These are phyloP conservation scores for Drosophila novamexicana DNA, from an alignment of 1,140 invertebrate genomes.

Conservation along the genomic window DNA sequence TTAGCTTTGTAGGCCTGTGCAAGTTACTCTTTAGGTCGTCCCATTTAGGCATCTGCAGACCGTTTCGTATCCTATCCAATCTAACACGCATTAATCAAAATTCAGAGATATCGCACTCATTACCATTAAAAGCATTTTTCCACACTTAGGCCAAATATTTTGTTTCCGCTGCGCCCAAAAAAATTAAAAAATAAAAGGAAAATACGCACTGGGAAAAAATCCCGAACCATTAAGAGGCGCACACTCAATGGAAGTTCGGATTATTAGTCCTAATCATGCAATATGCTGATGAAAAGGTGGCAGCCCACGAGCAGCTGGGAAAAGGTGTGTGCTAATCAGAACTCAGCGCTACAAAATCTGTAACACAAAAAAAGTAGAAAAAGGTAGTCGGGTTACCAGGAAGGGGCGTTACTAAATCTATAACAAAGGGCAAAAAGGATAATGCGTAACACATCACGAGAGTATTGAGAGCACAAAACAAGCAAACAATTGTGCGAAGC, in stretches of 20 bases:
- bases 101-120: slow-evolving; percentile 20
- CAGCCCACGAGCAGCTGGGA: slow-evolving; percentile 17
- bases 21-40: not conserved
- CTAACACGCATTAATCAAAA: slow-evolving; percentile 44
- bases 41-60: not conserved
- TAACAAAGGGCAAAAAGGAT: slow-evolving; percentile 68
- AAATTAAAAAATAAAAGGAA: not conserved
- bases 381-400: slow-evolving; percentile 75
- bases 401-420: slow-evolving; percentile 68
- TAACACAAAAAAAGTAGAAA: slow-evolving; percentile 45
- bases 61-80: slow-evolving; percentile 29
- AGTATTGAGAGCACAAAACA: slow-evolving; percentile 26
- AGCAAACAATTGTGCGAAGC: slow-evolving; percentile 28
- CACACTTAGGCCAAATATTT: slow-evolving; percentile 22
- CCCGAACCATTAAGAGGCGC: slow-evolving; percentile 56
- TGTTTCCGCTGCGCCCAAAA: slow-evolving; percentile 29
- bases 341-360: slow-evolving; percentile 59
- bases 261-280: slow-evolving; percentile 74
- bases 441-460: slow-evolving; percentile 69
- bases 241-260: slow-evolving; percentile 53
- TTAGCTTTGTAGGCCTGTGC: no score
- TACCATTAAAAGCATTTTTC: slow-evolving; percentile 42
- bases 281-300: slow-evolving; percentile 44
- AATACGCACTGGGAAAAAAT: slow-evolving; percentile 28
- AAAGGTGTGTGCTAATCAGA: slow-evolving; percentile 57